Evolutionary conservation across 2,797 vertebrate species (phyloP), one percentile per base, ranked within the genome.

Genomic region (Xerus rutilus): DNA sequence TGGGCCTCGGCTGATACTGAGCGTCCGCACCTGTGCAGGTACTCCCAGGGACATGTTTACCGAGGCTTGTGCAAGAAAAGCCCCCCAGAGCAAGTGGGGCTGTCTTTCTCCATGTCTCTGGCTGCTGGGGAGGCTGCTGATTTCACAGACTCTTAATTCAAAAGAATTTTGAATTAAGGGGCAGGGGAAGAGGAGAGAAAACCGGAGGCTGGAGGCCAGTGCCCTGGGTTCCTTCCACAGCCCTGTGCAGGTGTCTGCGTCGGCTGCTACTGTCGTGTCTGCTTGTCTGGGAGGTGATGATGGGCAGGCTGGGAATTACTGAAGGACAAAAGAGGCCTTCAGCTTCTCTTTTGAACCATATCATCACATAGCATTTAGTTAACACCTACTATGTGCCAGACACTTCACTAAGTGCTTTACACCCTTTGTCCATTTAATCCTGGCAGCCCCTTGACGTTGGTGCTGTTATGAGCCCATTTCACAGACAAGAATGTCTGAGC

Each of bases 31-130:
- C 39, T 35, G n/a, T 3, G 0, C 82, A 90, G 95, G 77, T 78
- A 10, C 92, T 78, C 93, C 23, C 1, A 6, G 79, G 79, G 73
- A 76, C 4, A 21, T 82, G 49, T 94, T 83, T 93, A 47, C 94
- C 35, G 17, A 95, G 90, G 65, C n/a, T 7, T 14, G 39, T 13
- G 57, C 3, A 23, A 25, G 94, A 91, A 86, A 88, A 49, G 57
- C 91, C 78, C 49, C 47, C 93, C 14, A 35, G 94, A 83, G 93
- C 35, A 35, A 79, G 25, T 70, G 86, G 78, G 91, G 72, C 84
- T 78, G 78, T 1, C 3, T 32, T 76, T 93, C 67, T 95, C 45
- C 23, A 2, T 9, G 3, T 49, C 59, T 25, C 83, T 15, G n/a
- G 92, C 74, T 43, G 70, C 92, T 0, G 3, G 64, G 12, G 74